Base-by-base conservation (phyloP, 2,888 invertebrate genomes). In the Allygus modestus region DNA sequence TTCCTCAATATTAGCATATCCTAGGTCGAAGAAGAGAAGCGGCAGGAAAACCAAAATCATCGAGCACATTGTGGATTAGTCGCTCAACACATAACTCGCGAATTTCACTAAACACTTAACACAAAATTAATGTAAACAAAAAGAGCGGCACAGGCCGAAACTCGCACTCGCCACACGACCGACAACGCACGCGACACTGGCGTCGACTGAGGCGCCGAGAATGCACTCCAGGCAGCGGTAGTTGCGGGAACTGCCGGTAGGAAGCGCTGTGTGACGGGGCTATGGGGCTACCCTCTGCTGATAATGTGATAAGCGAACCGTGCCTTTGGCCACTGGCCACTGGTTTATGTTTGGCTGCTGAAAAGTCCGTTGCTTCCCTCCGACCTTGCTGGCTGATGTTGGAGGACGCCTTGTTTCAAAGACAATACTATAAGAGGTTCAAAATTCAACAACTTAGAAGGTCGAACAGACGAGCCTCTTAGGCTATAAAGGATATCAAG, bases 1-100 rank as follows among this genome's bases (percentile, higher is more conserved):
- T 82, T 82, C 82, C 82, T 82, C 82, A 43, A 82, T 82, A 43
- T 61, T 82, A 28, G 82, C 82, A 82, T 28, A 69, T 43, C 37
- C 82, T 1, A 26, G 41, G 43, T 73, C 43, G 73, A 73, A 28
- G 28, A 65, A 37, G 11, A 73, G 41, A 5, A 73, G 43, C 26
- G 41, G 73, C 9, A 73, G 41, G 41, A 73, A 23, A 37, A 37
- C 43, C 73, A 73, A 20, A 41, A 73, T 5, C 37, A 73, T 17
- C 20, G 23, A 73, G 23, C 73, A 20, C 73, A 73, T 73, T 41
- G 5, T 73, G 23, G 41, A 41, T 23, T 9, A 41, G n/a, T 73
- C 43, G 43, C 0, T 73, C 65, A 65, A 65, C 65, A 65, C 65
- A 65, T 65, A 37, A 73, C 73, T 73, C 73, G 41, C 73, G 73